These are phyloP conservation scores for Tenebrio molitor DNA, from an alignment of 1,140 invertebrate genomes.

Conservation along the genomic window DNA sequence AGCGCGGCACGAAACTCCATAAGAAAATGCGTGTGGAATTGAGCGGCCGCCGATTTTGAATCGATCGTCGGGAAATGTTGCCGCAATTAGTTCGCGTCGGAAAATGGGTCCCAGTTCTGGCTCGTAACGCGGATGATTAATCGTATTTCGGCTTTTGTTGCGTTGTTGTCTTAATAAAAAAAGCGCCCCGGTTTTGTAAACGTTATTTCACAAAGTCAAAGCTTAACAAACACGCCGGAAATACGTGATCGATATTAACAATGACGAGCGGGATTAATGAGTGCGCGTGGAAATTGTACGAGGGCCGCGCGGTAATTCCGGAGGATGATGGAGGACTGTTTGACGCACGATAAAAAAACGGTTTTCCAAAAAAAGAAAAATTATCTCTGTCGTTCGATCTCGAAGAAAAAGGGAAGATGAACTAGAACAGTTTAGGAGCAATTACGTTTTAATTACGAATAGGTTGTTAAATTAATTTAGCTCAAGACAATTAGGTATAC, in stretches of 20 bases:
- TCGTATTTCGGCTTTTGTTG: slow-evolving; percentile 26
- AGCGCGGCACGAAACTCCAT: no score
- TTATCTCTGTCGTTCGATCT: no score
- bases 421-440: background rate
- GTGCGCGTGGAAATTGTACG: slow-evolving; percentile 18
- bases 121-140: slow-evolving; percentile 34
- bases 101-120: slow-evolving; percentile 30
- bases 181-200: slow-evolving; percentile 33
- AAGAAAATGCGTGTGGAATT: no score
- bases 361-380: no score
- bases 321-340: slow-evolving; percentile 4
- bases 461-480: slow-evolving; percentile 20
- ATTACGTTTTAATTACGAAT: slow-evolving; percentile 10
- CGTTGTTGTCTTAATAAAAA: slow-evolving; percentile 40
- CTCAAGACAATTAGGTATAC: background rate
- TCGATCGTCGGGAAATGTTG: slow-evolving; percentile 23
- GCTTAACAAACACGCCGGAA: slow-evolving; percentile 38
- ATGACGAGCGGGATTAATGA: slow-evolving; percentile 32
- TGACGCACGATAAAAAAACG: no score
- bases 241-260: slow-evolving; percentile 39
- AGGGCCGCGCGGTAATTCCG: background rate
- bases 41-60: slow-evolving; percentile 1
- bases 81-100: slow-evolving; percentile 26
- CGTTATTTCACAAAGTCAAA: slow-evolving; percentile 37
- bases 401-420: no score